These are phyloP conservation scores for Virgularia gustaviana DNA, from an alignment of 92 coral and sea anemone genomes.

Conservation along the genomic window DNA sequence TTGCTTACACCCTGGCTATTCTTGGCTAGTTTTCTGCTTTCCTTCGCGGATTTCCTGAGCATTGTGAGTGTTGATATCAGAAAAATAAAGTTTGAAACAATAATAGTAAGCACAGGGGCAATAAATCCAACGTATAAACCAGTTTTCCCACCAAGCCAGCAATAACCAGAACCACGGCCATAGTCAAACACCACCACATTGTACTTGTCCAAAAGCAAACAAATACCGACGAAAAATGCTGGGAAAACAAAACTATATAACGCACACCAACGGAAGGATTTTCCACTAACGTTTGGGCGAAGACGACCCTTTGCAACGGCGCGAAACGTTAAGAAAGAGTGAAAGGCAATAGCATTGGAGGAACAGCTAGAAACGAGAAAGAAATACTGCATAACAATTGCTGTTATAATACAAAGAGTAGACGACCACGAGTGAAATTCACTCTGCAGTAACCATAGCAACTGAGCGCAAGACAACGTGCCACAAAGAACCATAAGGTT, in stretches of 20 bases:
- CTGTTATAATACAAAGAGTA: background rate
- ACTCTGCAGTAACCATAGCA: background rate
- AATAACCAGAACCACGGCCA: background rate
- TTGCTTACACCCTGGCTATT: background rate
- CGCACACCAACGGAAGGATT: background rate
- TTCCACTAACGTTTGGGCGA: background rate
- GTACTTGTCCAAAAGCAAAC: background rate
- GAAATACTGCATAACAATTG: background rate
- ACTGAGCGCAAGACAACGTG: background rate
- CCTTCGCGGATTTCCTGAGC: slow-evolving; percentile 1
- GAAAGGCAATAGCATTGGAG: background rate
- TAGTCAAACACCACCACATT: background rate
- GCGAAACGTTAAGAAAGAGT: slow-evolving; percentile 16
- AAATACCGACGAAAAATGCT: background rate
- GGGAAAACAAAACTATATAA: background rate
- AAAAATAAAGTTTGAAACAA: background rate
- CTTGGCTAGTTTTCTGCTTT: background rate
- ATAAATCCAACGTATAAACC: slow-evolving; percentile 5
- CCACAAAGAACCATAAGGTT: slow-evolving; percentile 22
- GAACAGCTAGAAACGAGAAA: background rate
- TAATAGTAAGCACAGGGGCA: background rate
- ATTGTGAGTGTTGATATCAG: background rate
- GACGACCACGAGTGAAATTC: background rate
- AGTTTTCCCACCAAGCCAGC: slow-evolving; percentile 3
- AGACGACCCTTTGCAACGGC: background rate